Percentiles rank a stretch among this genome's conserved stretches.
Evolutionary conservation across 2,888 invertebrate genomes (phyloP).

Genomic region (Lasioglossum leucozonium): DNA sequence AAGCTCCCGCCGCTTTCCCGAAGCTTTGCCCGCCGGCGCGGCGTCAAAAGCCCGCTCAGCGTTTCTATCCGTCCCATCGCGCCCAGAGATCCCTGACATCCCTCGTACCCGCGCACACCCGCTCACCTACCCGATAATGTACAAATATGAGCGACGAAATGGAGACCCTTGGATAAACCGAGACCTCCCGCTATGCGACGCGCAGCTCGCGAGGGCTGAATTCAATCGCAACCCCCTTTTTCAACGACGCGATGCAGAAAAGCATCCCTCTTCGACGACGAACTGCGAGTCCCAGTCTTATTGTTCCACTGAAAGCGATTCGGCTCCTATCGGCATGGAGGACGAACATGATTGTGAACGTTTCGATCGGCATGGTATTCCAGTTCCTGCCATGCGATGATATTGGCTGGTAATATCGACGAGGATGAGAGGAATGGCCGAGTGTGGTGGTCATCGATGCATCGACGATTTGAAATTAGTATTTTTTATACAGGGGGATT

Average conservation of each 20-base stretch:
- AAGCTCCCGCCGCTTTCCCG: slow-evolving; percentile 74
- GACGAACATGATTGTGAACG: background rate
- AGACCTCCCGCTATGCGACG: slow-evolving; percentile 1
- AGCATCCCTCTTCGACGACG: background rate
- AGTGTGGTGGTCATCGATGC: background rate
- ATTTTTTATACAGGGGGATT: background rate
- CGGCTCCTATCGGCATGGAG: background rate
- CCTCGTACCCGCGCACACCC: background rate
- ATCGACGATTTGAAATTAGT: background rate
- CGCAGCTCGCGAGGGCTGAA: background rate
- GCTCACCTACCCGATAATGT: slow-evolving; percentile 35
- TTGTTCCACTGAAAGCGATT: background rate
- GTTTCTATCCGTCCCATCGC: slow-evolving; percentile 48
- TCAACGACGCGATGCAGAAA: background rate
- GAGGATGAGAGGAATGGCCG: background rate
- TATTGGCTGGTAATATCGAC: background rate
- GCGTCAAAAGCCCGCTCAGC: slow-evolving; percentile 52
- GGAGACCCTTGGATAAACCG: slow-evolving; percentile 49
- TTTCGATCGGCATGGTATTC: background rate
- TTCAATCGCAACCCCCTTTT: slow-evolving; percentile 28
- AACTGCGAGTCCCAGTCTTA: background rate
- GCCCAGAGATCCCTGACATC: background rate
- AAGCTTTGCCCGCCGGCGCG: slow-evolving; percentile 46
- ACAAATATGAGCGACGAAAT: slow-evolving; percentile 56
- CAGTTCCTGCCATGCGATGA: background rate